Conservation (phyloP, 2,113 vertebrate species). For the Larimichthys polyactis region DNA sequence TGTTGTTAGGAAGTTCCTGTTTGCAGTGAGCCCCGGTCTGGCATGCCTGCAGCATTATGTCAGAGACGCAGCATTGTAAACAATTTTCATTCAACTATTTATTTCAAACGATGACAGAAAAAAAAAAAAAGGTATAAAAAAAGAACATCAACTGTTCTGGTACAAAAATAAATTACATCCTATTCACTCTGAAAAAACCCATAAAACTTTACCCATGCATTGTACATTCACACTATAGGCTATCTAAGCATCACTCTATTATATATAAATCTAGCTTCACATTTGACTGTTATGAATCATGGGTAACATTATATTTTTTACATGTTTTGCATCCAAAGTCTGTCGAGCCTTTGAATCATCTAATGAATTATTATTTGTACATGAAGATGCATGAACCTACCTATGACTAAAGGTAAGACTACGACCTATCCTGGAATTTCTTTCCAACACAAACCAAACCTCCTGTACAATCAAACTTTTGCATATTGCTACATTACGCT, state of each 20-base stretch:
- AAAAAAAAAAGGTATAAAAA: slow-evolving; percentile 15
- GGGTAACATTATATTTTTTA: background rate
- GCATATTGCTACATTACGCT: background rate
- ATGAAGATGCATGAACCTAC: background rate
- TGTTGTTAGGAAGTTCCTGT: slow-evolving; percentile 68
- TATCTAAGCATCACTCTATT: slow-evolving; percentile 6
- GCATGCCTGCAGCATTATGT: slow-evolving; percentile 35
- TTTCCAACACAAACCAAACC: background rate
- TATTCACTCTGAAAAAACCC: slow-evolving; percentile 37
- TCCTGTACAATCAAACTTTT: background rate
- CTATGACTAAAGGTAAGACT: background rate
- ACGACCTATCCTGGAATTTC: background rate
- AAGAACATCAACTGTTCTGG: slow-evolving; percentile 19
- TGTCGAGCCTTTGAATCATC: background rate
- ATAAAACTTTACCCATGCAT: slow-evolving; percentile 23
- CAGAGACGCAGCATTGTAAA: slow-evolving; percentile 13
- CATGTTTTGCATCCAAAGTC: background rate
- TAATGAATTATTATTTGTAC: background rate
- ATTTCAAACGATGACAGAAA: slow-evolving; percentile 44
- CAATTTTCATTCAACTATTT: slow-evolving; percentile 31
- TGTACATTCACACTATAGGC: slow-evolving; percentile 24
- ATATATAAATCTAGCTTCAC: slow-evolving; percentile 29
- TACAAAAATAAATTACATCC: slow-evolving; percentile 65
- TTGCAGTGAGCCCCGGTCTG: slow-evolving; percentile 43
- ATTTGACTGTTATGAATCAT: slow-evolving; percentile 20